These are phyloP conservation scores for Caenorhabditis sp. DNA, from an alignment of 2,888 invertebrate genomes.

Conservation along the genomic window DNA sequence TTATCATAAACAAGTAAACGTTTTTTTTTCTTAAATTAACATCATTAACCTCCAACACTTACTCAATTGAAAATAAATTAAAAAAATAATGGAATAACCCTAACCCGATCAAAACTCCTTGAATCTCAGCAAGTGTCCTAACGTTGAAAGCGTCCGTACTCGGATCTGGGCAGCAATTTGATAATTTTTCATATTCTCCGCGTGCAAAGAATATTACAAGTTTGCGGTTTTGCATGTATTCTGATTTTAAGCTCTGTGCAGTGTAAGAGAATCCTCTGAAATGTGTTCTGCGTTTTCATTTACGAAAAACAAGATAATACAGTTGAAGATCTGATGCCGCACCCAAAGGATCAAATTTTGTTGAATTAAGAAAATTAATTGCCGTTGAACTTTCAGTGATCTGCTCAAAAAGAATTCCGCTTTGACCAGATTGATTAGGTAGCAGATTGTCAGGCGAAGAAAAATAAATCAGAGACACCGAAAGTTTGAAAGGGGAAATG, in stretches of 20 bases:
- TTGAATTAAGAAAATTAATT: constrained; percentile 37
- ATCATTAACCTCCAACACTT: no score
- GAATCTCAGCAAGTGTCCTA: constrained; percentile 39
- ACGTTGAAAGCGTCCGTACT: constrained; percentile 43
- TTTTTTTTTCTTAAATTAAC: no score
- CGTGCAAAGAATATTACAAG: constrained; percentile 62
- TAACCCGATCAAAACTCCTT: constrained; percentile 58
- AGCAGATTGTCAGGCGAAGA: constrained; percentile 48
- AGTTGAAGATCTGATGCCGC: constrained; percentile 57
- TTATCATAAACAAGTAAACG: no score
- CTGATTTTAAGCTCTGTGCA: constrained; percentile 9
- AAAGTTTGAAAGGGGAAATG: constrained; percentile 52
- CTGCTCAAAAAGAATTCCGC: constrained; percentile 44
- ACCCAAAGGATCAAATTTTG: constrained; percentile 26
- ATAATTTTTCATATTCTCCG: constrained; percentile 43
- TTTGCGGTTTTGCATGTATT: constrained; percentile 39
- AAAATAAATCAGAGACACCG: constrained; percentile 56
- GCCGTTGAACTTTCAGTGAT: constrained; percentile 16
- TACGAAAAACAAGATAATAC: constrained; percentile 20
- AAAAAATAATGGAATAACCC: neutral
- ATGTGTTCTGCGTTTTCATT: no score
- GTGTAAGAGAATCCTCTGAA: constrained; percentile 53
- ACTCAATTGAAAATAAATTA: no score
- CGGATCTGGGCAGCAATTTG: constrained; percentile 62
- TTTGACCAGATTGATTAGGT: constrained; percentile 28